These are phyloP conservation scores for Palloptera scutellata DNA, from an alignment of 2,888 invertebrate genomes.

Conservation along the genomic window DNA sequence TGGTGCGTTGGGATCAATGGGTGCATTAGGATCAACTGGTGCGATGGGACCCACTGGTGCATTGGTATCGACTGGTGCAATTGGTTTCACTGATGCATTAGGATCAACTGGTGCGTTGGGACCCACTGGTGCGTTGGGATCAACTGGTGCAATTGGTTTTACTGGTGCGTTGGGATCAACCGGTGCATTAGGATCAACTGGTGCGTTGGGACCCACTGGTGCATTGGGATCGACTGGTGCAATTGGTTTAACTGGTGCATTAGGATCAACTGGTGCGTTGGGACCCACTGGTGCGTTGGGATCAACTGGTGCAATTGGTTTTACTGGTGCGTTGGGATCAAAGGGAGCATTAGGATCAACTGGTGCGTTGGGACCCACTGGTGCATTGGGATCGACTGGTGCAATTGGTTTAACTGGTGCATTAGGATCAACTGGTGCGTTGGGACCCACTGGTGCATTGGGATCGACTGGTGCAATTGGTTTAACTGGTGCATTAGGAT, in stretches of 20 bases:
- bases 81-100: constrained; percentile 21
- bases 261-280: constrained; percentile 27
- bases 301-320: constrained; percentile 24
- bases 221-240: constrained; percentile 24
- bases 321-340: constrained; percentile 11
- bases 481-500: constrained; percentile 25
- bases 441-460: constrained; percentile 29
- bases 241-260: constrained; percentile 21
- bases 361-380: constrained; percentile 19
- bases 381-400: constrained; percentile 18
- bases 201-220: constrained; percentile 35
- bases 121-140: constrained; percentile 27
- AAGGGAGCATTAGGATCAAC: constrained; percentile 29
- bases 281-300: constrained; percentile 36
- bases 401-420: constrained; percentile 24
- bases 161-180: constrained; percentile 28
- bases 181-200: constrained; percentile 28
- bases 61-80: constrained; percentile 24
- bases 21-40: constrained; percentile 27
- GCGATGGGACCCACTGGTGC: constrained; percentile 27
- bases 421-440: constrained; percentile 20
- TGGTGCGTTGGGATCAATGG: constrained; percentile 28
- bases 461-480: constrained; percentile 31
- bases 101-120: constrained; percentile 25
- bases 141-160: constrained; percentile 30